Conservation (phyloP, 2,888 invertebrate genomes). For the Frankliniella fusca region DNA sequence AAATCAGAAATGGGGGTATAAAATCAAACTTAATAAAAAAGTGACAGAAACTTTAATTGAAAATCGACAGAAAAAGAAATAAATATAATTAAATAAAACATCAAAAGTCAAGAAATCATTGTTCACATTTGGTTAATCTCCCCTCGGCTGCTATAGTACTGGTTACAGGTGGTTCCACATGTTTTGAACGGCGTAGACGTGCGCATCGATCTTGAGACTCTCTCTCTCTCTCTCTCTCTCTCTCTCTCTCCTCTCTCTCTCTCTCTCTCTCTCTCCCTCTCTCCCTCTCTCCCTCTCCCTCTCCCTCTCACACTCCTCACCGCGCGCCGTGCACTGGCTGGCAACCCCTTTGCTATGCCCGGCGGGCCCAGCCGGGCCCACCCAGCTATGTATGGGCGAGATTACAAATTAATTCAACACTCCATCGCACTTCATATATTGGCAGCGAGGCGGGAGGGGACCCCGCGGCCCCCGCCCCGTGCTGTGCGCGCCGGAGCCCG, state of each 20-base stretch:
- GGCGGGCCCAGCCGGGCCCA: background rate
- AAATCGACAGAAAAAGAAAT: too few relatives aligned
- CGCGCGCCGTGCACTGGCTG: background rate
- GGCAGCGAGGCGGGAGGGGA: background rate
- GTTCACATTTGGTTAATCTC: too few relatives aligned
- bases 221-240: too few relatives aligned
- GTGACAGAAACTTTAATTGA: too few relatives aligned
- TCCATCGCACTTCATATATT: background rate
- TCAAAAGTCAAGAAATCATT: too few relatives aligned
- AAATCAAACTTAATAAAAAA: too few relatives aligned
- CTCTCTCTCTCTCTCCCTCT: background rate
- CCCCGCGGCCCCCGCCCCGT: background rate
- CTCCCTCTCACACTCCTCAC: background rate
- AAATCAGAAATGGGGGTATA: too few relatives aligned
- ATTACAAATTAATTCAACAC: constrained; percentile 14
- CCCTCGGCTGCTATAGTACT: too few relatives aligned
- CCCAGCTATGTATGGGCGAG: background rate
- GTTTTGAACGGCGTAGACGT: background rate
- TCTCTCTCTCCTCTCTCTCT: background rate
- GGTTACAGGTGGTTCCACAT: too few relatives aligned
- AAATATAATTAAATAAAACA: too few relatives aligned
- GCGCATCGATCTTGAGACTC: background rate
- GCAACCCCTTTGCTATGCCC: background rate
- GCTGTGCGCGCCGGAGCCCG: background rate
- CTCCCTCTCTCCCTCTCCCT: too few relatives aligned